Base-by-base conservation (phyloP, 2,888 invertebrate genomes). In the Theretra japonica region DNA sequence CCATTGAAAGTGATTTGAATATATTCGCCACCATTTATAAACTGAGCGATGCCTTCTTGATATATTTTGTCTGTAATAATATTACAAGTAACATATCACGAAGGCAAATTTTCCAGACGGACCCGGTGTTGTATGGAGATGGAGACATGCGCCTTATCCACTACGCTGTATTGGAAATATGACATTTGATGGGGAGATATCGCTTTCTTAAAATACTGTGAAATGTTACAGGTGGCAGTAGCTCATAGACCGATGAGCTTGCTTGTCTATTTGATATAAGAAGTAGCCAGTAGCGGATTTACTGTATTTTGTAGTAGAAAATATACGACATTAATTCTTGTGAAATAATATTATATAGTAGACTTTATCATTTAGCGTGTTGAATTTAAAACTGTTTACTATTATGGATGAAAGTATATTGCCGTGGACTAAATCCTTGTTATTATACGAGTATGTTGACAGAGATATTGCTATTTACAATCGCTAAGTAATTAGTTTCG, bases 211-310 rank as follows among this genome's bases (percentile, higher is more conserved):
- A 21, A 23, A 65, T 21, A 62, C 11, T 30, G 15, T n/a, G 8
- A 59, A 60, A 8, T 53, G 53, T 65, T 5, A 41, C 17, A 21
- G 62, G 62, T 41, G 21, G 62, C 21, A 65, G 65, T 60, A 4
- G 25, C 62, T 33, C 62, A 62, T 17, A 25, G 41, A 6, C 7
- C 21, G 17, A 41, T 48, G 48, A 65, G 41, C 23, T 65, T 48
- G 41, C 41, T 21, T 23, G 33, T 65, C 5, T 15, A 41, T 65
- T 48, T 23, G 48, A 41, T 23, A 48, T 65, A 65, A 23, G 23
- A 23, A 17, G 11, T 48, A 30, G 23, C 48, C 65, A 65, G 65
- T 65, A 48, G 48, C 41, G 23, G 65, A 65, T 65, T 65, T 65
- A 65, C 65, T 65, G 48, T 65, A n/a, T 41, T 41, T 11, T 41